phyloP scores from a whole-genome alignment of 2,797 vertebrate species.

The Protonibea diacanthus region DNA sequence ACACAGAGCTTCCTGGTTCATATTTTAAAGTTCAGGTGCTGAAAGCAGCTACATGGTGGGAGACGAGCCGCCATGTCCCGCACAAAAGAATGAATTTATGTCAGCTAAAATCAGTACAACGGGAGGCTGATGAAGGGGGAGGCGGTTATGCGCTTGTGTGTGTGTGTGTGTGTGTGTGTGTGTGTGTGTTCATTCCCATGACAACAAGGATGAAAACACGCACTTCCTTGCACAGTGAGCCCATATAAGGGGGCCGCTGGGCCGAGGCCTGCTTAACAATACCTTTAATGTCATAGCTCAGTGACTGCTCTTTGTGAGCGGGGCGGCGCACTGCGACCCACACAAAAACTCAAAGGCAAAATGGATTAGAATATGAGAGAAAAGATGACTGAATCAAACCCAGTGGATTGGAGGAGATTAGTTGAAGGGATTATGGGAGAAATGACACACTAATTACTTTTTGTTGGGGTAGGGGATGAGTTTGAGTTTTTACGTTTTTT shows the following conservation, averaged over 20 bases:
- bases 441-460: slow-evolving; percentile 85
- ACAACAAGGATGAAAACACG: slow-evolving; percentile 83
- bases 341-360: slow-evolving; percentile 87
- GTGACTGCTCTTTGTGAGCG: slow-evolving; percentile 80
- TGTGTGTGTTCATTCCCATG: slow-evolving; percentile 80
- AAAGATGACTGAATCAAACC: slow-evolving; percentile 88
- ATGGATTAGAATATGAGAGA: slow-evolving; percentile 87
- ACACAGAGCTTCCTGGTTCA: slow-evolving; percentile 67
- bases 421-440: slow-evolving; percentile 77
- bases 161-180: slow-evolving; percentile 66
- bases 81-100: slow-evolving; percentile 76
- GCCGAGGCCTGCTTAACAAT: slow-evolving; percentile 78
- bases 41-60: slow-evolving; percentile 67
- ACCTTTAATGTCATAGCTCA: slow-evolving; percentile 89
- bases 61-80: slow-evolving; percentile 60
- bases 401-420: slow-evolving; percentile 86
- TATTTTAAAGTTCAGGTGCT: slow-evolving; percentile 80
- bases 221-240: slow-evolving; percentile 73
- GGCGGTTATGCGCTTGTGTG: slow-evolving; percentile 30
- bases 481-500: slow-evolving; percentile 42
- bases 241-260: slow-evolving; percentile 73
- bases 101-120: slow-evolving; percentile 64
- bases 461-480: slow-evolving; percentile 56
- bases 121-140: slow-evolving; percentile 60
- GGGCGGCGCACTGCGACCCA: slow-evolving; percentile 74